Conservation (phyloP, 2,888 invertebrate species). For the Drosophila demipolita region DNA sequence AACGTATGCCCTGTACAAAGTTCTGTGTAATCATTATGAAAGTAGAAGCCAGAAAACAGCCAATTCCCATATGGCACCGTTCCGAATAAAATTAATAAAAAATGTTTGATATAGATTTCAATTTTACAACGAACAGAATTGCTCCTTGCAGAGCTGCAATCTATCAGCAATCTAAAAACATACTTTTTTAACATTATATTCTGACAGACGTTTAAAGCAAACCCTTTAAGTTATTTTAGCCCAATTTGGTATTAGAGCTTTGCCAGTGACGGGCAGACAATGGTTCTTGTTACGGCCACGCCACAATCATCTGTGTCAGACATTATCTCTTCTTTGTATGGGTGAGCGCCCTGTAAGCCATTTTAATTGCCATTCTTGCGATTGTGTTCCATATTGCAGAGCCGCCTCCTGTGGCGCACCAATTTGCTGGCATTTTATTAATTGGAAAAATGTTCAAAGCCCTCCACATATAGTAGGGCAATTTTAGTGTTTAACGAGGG, state of each 20-base stretch:
- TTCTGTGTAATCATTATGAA: neutral
- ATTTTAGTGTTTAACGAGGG: slow-evolving; percentile 3
- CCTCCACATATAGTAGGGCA: slow-evolving; percentile 15
- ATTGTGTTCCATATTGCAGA: slow-evolving; percentile 27
- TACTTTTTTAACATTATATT: neutral
- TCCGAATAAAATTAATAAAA: neutral
- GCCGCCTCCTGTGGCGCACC: slow-evolving; percentile 23
- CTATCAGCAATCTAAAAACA: neutral
- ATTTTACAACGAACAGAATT: neutral
- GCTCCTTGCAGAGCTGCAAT: neutral
- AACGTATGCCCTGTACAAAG: neutral
- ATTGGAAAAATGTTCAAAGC: slow-evolving; percentile 57
- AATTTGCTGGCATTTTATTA: slow-evolving; percentile 51
- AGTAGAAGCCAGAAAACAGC: neutral
- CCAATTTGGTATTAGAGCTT: slow-evolving; percentile 42
- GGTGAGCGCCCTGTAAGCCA: slow-evolving; percentile 28
- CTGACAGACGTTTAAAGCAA: slow-evolving; percentile 3
- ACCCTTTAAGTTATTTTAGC: slow-evolving; percentile 16
- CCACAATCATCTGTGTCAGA: slow-evolving; percentile 52
- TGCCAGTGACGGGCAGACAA: slow-evolving; percentile 33
- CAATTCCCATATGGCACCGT: neutral
- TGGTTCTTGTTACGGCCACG: slow-evolving; percentile 29
- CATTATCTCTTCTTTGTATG: slow-evolving; percentile 26
- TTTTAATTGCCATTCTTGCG: slow-evolving; percentile 63
- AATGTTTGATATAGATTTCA: neutral